A percentile compares a stretch with the other conserved stretches of the same genome.
Evolutionary conservation across 92 coral and sea anemone genomes (phyloP).

Genomic region (Zoanthus sociatus): DNA sequence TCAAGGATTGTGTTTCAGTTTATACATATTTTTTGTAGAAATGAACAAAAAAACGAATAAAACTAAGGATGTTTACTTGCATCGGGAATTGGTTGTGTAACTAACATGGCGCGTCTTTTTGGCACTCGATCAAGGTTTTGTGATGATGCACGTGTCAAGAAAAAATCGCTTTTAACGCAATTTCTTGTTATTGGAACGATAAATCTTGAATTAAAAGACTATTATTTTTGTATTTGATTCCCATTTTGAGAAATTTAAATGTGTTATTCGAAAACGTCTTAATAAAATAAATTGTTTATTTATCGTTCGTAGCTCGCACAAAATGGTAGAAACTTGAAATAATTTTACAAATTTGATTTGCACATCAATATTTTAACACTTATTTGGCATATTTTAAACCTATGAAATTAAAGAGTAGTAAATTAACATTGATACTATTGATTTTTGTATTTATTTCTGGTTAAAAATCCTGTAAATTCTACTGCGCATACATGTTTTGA

Average conservation of each 20-base stretch:
- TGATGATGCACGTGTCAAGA: slow-evolving; percentile 6
- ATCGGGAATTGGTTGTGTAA: slow-evolving; percentile 49
- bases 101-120: not conserved
- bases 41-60: not conserved
- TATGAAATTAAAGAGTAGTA: too few relatives aligned
- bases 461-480: too few relatives aligned
- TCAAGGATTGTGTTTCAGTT: slow-evolving; percentile 39
- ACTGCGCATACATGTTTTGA: too few relatives aligned
- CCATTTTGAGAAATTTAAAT: not conserved
- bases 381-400: not conserved
- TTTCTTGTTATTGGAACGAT: too few relatives aligned
- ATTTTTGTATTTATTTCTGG: too few relatives aligned
- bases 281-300: not conserved
- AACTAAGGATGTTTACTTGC: slow-evolving; percentile 36
- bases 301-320: not conserved
- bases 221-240: not conserved
- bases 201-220: too few relatives aligned
- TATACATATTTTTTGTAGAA: slow-evolving; percentile 34
- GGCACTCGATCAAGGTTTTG: slow-evolving; percentile 45
- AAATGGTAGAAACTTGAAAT: not conserved
- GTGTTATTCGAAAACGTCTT: not conserved
- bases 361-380: not conserved
- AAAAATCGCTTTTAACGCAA: too few relatives aligned
- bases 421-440: too few relatives aligned
- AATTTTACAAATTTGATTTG: not conserved